Conservation (phyloP, 92 coral and sea anemone genomes). For the Epizoanthus fatuus region DNA sequence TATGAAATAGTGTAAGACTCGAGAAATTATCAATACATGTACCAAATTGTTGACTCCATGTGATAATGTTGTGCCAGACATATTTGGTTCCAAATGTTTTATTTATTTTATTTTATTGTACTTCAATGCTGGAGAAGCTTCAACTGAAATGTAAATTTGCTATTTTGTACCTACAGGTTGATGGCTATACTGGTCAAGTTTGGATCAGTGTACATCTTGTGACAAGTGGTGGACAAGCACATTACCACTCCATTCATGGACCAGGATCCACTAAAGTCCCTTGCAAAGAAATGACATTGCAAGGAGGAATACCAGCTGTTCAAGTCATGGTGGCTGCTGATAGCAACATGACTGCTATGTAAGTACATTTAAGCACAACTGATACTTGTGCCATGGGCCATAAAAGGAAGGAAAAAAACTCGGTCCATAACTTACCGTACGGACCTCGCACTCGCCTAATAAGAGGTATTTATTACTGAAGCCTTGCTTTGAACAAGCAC, state of each 20-base stretch:
- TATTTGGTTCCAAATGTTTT: background rate
- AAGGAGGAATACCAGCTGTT: constrained; percentile 94
- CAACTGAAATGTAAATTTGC: background rate
- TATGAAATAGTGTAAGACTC: background rate
- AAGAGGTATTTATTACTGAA: too few species aligned
- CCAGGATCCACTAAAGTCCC: constrained; percentile 99
- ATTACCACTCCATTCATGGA: constrained; percentile 98
- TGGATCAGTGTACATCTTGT: constrained; percentile 96
- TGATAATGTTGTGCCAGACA: background rate
- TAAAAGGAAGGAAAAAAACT: too few species aligned
- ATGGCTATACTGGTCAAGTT: constrained; percentile 84
- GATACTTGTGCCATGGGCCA: too few species aligned
- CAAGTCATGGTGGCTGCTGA: constrained; percentile 97
- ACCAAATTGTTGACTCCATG: background rate
- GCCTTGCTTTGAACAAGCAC: too few species aligned
- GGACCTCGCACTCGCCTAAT: too few species aligned
- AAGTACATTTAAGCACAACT: constrained; percentile 37
- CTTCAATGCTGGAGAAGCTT: background rate
- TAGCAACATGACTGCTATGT: constrained; percentile 96
- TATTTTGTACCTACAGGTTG: constrained; percentile 62
- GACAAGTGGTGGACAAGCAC: constrained; percentile 93
- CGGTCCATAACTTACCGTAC: too few species aligned
- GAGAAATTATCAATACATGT: background rate
- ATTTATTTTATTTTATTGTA: background rate
- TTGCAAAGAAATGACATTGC: constrained; percentile 87